Conservation (phyloP, 2,113 vertebrate species). For the Nyctereutes procyonoides region DNA sequence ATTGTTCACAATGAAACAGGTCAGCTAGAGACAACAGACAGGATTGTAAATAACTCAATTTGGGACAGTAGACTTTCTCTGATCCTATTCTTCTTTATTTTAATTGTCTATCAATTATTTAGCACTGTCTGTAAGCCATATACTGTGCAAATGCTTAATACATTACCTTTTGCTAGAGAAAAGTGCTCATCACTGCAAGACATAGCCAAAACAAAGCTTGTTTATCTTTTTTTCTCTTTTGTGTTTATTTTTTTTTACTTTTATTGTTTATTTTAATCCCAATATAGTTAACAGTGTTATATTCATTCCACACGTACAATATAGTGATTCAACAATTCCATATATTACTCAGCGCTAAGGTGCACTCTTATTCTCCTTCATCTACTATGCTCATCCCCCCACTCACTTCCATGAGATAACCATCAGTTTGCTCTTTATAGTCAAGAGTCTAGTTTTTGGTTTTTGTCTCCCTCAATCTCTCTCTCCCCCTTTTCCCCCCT, state of each 20-base stretch:
- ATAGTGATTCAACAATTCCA: background rate
- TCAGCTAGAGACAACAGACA: conserved; percentile 2
- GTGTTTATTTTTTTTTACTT: background rate
- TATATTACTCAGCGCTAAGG: background rate
- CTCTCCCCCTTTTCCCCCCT: background rate
- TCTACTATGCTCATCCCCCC: background rate
- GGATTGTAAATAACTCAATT: background rate
- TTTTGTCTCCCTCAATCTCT: background rate
- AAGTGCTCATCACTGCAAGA: background rate
- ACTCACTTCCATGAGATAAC: background rate
- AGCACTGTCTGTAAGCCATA: background rate
- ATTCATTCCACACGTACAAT: background rate
- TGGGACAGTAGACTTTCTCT: background rate
- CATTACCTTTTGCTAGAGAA: background rate
- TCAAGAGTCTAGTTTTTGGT: background rate
- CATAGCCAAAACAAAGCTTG: background rate
- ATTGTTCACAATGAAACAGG: background rate
- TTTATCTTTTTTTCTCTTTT: background rate
- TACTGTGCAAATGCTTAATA: background rate
- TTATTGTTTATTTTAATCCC: background rate
- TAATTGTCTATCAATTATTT: background rate
- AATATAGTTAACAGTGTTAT: background rate
- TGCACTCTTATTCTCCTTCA: background rate
- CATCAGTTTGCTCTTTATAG: background rate
- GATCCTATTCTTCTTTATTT: background rate